Conservation (phyloP, 30 jellyfish, hydroid and myxozoan genomes). For the Aurelia aurita complex sp. Pacific region DNA sequence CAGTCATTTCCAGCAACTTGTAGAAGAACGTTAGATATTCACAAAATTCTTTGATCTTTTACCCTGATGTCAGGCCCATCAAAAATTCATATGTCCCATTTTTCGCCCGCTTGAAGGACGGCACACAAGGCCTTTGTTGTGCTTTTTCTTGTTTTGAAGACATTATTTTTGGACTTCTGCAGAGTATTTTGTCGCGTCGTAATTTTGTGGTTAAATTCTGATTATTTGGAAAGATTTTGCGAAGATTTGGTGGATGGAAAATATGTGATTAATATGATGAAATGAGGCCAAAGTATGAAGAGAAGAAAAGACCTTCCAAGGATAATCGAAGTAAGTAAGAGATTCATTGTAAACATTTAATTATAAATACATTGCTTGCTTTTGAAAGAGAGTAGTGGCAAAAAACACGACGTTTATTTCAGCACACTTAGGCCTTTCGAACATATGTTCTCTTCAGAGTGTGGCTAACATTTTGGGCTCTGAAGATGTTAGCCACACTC, state of each 20-base stretch:
- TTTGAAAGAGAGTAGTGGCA: no score
- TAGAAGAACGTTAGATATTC: slow-evolving; percentile 65
- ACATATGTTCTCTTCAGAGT: no score
- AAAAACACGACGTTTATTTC: no score
- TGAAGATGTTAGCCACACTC: no score
- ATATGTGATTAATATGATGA: slow-evolving; percentile 16
- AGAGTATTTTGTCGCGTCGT: neutral
- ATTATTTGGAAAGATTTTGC: neutral
- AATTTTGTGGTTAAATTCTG: neutral
- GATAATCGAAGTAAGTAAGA: slow-evolving; percentile 12
- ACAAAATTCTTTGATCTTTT: slow-evolving; percentile 41
- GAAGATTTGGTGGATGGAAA: slow-evolving; percentile 1
- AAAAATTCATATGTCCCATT: slow-evolving; percentile 49
- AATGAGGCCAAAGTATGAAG: slow-evolving; percentile 54
- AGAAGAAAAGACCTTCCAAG: slow-evolving; percentile 41
- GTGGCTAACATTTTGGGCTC: no score
- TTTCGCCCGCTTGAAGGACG: slow-evolving; percentile 32
- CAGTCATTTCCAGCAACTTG: slow-evolving; percentile 35
- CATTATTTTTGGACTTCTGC: neutral
- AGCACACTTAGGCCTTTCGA: no score
- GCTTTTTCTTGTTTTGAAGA: slow-evolving; percentile 4
- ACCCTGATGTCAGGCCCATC: slow-evolving; percentile 69
- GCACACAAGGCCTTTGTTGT: slow-evolving; percentile 42
- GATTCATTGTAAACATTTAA: no score
- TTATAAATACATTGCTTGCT: no score